These are phyloP conservation scores for Antrozous pallidus DNA, from an alignment of 2,797 vertebrate genomes.

Conservation along the genomic window DNA sequence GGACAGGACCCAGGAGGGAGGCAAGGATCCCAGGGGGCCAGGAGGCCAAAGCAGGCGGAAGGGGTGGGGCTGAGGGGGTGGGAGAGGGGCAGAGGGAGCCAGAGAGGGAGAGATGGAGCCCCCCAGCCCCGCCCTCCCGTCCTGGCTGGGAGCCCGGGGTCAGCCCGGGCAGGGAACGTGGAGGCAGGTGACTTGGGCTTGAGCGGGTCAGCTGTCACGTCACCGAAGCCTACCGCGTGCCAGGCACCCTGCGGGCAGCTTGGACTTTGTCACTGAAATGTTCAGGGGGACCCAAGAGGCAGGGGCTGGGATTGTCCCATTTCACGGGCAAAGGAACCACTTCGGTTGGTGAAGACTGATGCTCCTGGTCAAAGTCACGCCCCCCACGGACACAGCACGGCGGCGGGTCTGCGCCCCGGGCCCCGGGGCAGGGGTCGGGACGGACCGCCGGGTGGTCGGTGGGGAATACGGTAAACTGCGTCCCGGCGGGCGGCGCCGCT, in stretches of 20 bases:
- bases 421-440: too few species aligned
- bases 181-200: too few species aligned
- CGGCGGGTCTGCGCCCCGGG: too few species aligned
- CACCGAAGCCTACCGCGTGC: neutral
- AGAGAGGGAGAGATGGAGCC: neutral
- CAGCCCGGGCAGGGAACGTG: neutral
- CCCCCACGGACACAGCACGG: rapidly evolving
- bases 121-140: too few species aligned
- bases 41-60: neutral
- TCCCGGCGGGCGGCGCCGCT: neutral
- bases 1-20: neutral
- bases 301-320: neutral
- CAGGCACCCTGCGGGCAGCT: rapidly evolving
- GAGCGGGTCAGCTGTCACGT: neutral
- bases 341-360: rapidly evolving
- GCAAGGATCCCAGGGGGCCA: neutral
- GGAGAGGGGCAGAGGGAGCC: neutral
- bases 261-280: neutral
- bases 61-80: too few species aligned
- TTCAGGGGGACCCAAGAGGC: neutral
- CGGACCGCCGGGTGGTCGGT: too few species aligned
- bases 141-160: too few species aligned
- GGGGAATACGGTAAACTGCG: too few species aligned
- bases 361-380: rapidly evolving
- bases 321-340: neutral